These are phyloP conservation scores for Dendroctonus valens DNA, from an alignment of 1,140 invertebrate genomes.

Conservation along the genomic window DNA sequence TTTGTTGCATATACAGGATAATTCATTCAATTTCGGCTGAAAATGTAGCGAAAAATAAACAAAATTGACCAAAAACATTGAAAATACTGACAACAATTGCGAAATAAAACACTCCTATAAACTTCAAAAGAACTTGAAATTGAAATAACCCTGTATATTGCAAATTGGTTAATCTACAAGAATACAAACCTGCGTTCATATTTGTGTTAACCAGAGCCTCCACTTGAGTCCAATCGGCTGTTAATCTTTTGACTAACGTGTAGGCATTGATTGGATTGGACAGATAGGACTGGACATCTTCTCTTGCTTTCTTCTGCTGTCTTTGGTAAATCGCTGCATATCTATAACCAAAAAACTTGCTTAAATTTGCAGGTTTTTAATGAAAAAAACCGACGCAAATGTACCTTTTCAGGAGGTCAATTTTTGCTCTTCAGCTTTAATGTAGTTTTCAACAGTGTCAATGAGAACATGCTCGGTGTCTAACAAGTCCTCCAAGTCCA, in stretches of 20 bases:
- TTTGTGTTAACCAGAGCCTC: conserved; percentile 73
- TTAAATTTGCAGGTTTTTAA: not conserved
- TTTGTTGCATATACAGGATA: too few relatives aligned
- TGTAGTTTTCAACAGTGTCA: conserved; percentile 77
- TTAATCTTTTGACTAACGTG: conserved; percentile 90
- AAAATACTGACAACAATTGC: too few relatives aligned
- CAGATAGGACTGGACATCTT: conserved; percentile 79
- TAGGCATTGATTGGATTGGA: conserved; percentile 97
- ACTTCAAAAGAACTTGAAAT: too few relatives aligned
- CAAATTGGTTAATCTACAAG: too few relatives aligned
- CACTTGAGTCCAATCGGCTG: conserved; percentile 83
- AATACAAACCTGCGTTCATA: conserved; percentile 62
- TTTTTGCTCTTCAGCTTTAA: conserved; percentile 76
- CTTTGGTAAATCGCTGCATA: conserved; percentile 67
- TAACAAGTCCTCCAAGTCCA: conserved; percentile 84
- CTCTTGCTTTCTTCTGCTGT: conserved; percentile 76
- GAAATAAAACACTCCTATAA: too few relatives aligned
- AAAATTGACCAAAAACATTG: too few relatives aligned
- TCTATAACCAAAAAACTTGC: conserved; percentile 51
- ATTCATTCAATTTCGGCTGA: too few relatives aligned
- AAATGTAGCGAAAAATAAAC: too few relatives aligned
- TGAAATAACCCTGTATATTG: not conserved
- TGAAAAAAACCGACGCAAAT: not conserved
- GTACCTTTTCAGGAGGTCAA: conserved; percentile 71
- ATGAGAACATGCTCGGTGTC: conserved; percentile 86